Evolutionary conservation across 1,140 invertebrate genomes (phyloP), one percentile per base, ranked within the genome.

Genomic region (Littorina saxatilis): DNA sequence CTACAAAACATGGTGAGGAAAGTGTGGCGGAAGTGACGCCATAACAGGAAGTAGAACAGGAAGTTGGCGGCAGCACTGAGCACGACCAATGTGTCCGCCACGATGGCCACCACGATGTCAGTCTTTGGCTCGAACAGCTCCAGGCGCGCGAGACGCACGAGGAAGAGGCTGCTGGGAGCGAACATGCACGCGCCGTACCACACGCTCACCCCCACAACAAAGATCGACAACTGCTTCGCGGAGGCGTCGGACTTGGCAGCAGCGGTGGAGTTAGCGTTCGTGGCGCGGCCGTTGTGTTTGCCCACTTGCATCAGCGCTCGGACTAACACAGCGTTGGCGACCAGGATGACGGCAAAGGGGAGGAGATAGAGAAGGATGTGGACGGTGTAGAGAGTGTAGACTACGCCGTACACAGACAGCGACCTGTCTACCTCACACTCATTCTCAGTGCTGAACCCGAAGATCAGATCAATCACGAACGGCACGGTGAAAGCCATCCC

Each of bases 141-240:
- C 0, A 37, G 23, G 23, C 75, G 75, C 29, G 75, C 17, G 47
- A 77, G 75, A 13, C 52, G 50, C 2, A 77, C 35, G 43, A 77
- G 75, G 52, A 77, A 77, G 15, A 61, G 55, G 75, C 58, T 27
- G 75, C 75, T 58, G 32, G 75, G 75, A 0, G 75, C 35, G 27
- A 61, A 35, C 75, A 77, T 61, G 52, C 52, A 77, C 20, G 35
- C 52, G 35, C n/a, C 50, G 75, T 77, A 77, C 75, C 75, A 77
- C 7, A 37, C 50, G 4, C 27, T 17, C 29, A 77, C 17, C n/a
- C 43, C 75, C 7, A 77, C 27, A 13, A 77, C 75, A n/a, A 77
- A 40, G 3, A 39, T 20, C 0, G 75, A 37, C 32, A 77, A n/a
- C 32, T 58, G 43, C 23, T 23, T 32, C 4, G 52, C 29, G 13